phyloP scores from a whole-genome alignment of 2,797 vertebrate species.

The Channallabes apus region DNA sequence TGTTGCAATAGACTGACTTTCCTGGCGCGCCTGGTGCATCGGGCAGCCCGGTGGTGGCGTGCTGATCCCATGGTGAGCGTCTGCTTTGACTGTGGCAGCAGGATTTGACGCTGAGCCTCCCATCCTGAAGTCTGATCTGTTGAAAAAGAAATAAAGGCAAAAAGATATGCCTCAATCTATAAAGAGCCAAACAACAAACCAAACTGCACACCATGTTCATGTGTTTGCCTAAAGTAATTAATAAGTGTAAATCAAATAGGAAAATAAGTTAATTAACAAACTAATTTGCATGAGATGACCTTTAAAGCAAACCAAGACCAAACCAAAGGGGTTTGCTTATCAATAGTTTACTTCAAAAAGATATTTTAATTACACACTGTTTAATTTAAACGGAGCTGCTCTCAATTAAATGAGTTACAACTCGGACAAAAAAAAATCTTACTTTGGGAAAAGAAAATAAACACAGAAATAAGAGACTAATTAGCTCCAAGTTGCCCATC shows the following conservation, averaged over 20 bases:
- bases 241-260: background rate
- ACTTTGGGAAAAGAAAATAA: background rate
- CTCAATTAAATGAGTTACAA: background rate
- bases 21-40: constrained; percentile 72
- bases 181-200: background rate
- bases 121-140: constrained; percentile 66
- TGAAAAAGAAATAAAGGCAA: background rate
- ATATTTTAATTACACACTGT: background rate
- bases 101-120: constrained; percentile 75
- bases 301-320: background rate
- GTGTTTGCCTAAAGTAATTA: background rate
- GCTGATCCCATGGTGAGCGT: constrained; percentile 18
- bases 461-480: too few species aligned
- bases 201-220: background rate
- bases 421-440: background rate
- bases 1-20: constrained; percentile 57
- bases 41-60: constrained; percentile 75
- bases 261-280: background rate
- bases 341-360: background rate
- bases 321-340: too few species aligned
- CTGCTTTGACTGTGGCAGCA: constrained; percentile 59
- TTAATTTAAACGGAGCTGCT: background rate
- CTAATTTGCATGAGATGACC: background rate
- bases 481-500: background rate
- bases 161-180: background rate